These are phyloP conservation scores for Alcis repandata DNA, from an alignment of 2,888 invertebrate species.

Conservation along the genomic window DNA sequence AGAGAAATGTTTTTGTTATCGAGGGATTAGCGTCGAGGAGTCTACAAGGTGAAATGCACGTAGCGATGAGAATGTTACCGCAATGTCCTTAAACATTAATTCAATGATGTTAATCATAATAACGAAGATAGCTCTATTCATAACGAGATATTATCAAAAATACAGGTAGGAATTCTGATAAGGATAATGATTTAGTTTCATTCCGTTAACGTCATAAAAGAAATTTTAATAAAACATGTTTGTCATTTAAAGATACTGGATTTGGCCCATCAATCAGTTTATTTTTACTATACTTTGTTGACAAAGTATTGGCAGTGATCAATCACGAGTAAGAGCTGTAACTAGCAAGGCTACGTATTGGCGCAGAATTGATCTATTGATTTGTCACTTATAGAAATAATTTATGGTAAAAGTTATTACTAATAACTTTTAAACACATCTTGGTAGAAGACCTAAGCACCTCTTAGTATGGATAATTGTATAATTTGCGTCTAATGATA, in stretches of 20 bases:
- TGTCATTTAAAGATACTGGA: slow-evolving; percentile 19
- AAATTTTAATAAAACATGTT: slow-evolving; percentile 1
- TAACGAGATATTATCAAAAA: background rate
- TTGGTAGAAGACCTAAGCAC: background rate
- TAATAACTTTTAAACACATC: slow-evolving; percentile 12
- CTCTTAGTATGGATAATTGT: too few relatives aligned
- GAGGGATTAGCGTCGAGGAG: slow-evolving; percentile 28
- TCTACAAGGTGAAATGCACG: slow-evolving; percentile 38
- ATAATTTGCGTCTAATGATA: too few relatives aligned
- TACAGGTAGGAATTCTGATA: background rate
- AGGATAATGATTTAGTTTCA: background rate
- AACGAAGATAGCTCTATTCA: background rate
- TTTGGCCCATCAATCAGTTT: slow-evolving; percentile 36
- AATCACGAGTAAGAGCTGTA: slow-evolving; percentile 47
- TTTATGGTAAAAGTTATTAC: too few relatives aligned
- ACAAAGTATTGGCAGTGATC: slow-evolving; percentile 47
- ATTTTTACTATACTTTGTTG: slow-evolving; percentile 39
- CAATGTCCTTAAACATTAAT: slow-evolving; percentile 6
- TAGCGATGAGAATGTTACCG: slow-evolving; percentile 20
- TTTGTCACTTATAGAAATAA: slow-evolving; percentile 30
- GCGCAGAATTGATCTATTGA: slow-evolving; percentile 41
- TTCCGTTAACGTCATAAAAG: background rate
- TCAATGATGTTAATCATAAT: slow-evolving; percentile 14
- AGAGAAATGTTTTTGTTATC: slow-evolving; percentile 20
- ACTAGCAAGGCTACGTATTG: slow-evolving; percentile 53